phyloP scores from a whole-genome alignment of 2,113 vertebrate species.

The Mormyrus iriodes region DNA sequence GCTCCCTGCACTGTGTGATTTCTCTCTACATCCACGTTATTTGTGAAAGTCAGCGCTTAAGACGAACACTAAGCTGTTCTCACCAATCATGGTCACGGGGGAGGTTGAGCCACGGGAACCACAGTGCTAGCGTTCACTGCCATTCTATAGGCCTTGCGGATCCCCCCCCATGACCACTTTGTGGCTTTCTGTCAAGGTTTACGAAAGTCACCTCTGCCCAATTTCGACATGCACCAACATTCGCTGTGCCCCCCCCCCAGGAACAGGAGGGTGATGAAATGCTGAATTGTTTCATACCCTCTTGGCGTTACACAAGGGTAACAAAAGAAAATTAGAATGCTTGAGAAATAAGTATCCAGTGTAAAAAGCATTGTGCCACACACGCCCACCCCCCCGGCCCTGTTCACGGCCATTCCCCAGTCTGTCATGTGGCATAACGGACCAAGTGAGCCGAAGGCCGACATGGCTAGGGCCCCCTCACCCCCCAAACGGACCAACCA shows the following conservation, averaged over 20 bases:
- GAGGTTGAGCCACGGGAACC: neutral
- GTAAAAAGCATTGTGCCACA: neutral
- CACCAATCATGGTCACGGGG: neutral
- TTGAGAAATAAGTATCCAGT: neutral
- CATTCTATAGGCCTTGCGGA: neutral
- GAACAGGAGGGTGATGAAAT: neutral
- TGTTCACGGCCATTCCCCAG: neutral
- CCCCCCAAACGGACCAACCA: neutral
- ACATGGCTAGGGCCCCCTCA: neutral
- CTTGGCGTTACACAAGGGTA: neutral
- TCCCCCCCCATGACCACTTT: neutral
- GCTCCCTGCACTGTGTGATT: neutral
- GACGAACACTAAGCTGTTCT: neutral
- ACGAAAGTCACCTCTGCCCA: neutral
- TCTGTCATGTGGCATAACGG: neutral
- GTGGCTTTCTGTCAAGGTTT: neutral
- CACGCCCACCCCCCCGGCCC: neutral
- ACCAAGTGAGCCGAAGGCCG: neutral
- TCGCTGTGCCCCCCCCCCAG: neutral
- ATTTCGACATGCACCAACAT: neutral
- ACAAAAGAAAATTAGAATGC: neutral
- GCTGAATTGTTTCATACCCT: neutral
- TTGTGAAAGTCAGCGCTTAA: conserved; percentile 12
- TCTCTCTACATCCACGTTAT: neutral
- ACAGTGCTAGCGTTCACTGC: neutral